Evolutionary conservation across 2,797 vertebrate species (phyloP).

Genomic region (Pseudochaenichthys georgianus): DNA sequence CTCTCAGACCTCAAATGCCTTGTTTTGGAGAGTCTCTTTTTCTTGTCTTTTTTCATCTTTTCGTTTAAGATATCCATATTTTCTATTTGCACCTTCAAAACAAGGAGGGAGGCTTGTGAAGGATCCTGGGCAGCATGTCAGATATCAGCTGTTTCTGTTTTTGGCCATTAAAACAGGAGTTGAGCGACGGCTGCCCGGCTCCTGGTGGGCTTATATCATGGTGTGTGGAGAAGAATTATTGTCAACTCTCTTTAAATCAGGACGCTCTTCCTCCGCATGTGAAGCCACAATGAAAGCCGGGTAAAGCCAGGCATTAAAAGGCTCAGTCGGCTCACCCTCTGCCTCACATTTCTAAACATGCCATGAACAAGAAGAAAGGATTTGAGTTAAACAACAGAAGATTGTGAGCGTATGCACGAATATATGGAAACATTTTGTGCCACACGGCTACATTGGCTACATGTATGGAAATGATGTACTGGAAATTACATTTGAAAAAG

Average conservation of each 20-base stretch:
- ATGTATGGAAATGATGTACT: too few species aligned
- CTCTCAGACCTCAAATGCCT: constrained; percentile 69
- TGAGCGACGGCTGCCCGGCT: constrained; percentile 39
- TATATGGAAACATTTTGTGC: neutral
- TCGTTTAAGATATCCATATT: constrained; percentile 36
- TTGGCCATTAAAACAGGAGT: constrained; percentile 42
- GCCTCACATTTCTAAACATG: constrained; percentile 32
- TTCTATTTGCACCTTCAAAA: constrained; percentile 52
- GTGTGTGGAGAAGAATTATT: constrained; percentile 18
- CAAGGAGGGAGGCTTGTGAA: constrained; percentile 28
- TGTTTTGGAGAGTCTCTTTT: constrained; percentile 33
- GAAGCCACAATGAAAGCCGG: constrained; percentile 42
- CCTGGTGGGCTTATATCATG: constrained; percentile 32
- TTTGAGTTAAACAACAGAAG: neutral
- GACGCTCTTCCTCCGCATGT: constrained; percentile 30
- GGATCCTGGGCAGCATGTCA: constrained; percentile 47
- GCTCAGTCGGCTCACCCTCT: constrained; percentile 25
- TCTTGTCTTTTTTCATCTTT: constrained; percentile 24
- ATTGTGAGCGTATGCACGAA: neutral
- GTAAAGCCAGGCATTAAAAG: constrained; percentile 35
- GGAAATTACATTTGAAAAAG: neutral
- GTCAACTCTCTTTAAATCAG: constrained; percentile 54
- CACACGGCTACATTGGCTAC: neutral
- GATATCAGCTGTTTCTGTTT: constrained; percentile 33
- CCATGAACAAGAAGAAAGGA: constrained; percentile 18